Conservation (phyloP, 2,888 invertebrate species). For the Leptinotarsa peninsularis region DNA sequence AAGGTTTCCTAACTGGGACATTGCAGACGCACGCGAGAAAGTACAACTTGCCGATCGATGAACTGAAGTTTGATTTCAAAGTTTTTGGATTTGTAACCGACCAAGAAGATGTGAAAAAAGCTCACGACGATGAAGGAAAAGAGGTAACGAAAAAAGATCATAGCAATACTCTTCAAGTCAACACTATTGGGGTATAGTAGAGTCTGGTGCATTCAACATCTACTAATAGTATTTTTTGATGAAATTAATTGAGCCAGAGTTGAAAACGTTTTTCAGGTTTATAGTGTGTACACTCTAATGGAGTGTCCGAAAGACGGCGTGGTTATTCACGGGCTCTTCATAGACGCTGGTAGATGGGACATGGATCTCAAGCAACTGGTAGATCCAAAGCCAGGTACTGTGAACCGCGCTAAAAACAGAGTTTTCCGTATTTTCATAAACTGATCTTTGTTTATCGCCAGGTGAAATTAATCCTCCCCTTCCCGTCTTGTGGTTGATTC, state of each 20-base stretch:
- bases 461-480: constrained; percentile 83
- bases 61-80: constrained; percentile 84
- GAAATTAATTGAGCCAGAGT: background rate
- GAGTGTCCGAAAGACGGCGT: constrained; percentile 75
- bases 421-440: too few relatives aligned
- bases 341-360: constrained; percentile 93
- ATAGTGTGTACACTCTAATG: constrained; percentile 69
- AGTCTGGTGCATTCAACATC: too few relatives aligned
- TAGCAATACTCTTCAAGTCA: too few relatives aligned
- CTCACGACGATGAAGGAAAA: constrained; percentile 61
- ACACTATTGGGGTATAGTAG: too few relatives aligned
- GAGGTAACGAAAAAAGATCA: constrained; percentile 52
- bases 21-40: constrained; percentile 90
- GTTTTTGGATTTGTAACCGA: constrained; percentile 70
- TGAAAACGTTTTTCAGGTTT: constrained; percentile 55
- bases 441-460: constrained; percentile 49
- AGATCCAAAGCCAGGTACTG: constrained; percentile 80
- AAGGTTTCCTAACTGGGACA: constrained; percentile 91
- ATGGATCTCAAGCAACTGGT: constrained; percentile 73
- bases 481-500: constrained; percentile 77
- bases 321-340: constrained; percentile 83
- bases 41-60: constrained; percentile 88
- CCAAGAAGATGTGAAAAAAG: constrained; percentile 76
- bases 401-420: too few relatives aligned
- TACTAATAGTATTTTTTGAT: too few relatives aligned